These are phyloP conservation scores for Chanos chanos DNA, from an alignment of 2,797 vertebrate genomes.

Conservation along the genomic window DNA sequence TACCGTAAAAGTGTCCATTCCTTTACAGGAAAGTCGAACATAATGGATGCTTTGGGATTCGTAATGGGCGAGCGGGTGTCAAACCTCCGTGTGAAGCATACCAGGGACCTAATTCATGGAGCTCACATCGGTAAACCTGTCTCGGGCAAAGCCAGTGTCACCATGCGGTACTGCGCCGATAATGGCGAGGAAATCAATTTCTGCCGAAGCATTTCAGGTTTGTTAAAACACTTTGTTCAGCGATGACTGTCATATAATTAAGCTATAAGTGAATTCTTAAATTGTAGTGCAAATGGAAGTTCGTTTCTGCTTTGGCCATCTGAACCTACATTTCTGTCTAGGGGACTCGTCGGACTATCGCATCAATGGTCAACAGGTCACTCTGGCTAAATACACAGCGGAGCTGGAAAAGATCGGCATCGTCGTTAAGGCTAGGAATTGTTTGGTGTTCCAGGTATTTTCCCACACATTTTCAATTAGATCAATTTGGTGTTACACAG, in stretches of 20 bases:
- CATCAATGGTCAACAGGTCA: constrained; percentile 69
- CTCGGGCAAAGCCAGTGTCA: constrained; percentile 74
- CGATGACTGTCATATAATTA: too few relatives aligned
- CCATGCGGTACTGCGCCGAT: constrained; percentile 74
- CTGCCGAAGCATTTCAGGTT: constrained; percentile 78
- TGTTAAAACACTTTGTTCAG: background rate
- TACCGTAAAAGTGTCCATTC: background rate
- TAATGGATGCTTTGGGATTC: constrained; percentile 96
- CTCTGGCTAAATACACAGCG: constrained; percentile 65
- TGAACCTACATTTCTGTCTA: constrained; percentile 42
- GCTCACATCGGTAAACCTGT: constrained; percentile 82
- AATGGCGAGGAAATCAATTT: constrained; percentile 76
- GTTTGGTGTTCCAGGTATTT: constrained; percentile 88
- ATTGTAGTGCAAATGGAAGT: too few relatives aligned
- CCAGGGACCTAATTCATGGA: constrained; percentile 86
- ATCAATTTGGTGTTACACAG: background rate
- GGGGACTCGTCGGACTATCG: constrained; percentile 78
- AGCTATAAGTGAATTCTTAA: too few relatives aligned
- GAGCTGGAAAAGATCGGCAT: constrained; percentile 84
- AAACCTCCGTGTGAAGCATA: constrained; percentile 79
- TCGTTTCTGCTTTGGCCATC: background rate
- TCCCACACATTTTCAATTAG: background rate
- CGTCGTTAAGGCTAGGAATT: constrained; percentile 86
- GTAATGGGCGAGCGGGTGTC: constrained; percentile 80
- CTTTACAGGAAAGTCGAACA: constrained; percentile 85